Evolutionary conservation across 2,888 invertebrate genomes (phyloP).

Genomic region (Leucophenga montana): DNA sequence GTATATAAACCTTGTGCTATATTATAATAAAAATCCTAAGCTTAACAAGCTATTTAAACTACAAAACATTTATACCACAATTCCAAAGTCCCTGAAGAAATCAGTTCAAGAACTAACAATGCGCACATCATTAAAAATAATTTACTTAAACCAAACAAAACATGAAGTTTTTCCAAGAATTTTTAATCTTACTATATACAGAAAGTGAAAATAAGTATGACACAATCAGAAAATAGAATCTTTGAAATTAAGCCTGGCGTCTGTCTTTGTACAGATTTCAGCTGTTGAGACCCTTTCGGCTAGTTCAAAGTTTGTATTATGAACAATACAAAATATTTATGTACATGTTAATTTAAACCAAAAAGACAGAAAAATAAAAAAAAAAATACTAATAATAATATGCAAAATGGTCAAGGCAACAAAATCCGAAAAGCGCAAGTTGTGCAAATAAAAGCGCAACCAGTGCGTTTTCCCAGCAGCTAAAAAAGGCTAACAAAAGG

Average conservation of each 20-base stretch:
- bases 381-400: neutral
- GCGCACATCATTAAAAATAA: slow-evolving; percentile 53
- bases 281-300: neutral
- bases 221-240: slow-evolving; percentile 25
- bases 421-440: slow-evolving; percentile 59
- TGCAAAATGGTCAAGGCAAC: slow-evolving; percentile 30
- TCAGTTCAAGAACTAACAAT: too few relatives aligned
- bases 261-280: neutral
- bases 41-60: too few relatives aligned
- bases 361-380: slow-evolving; percentile 41
- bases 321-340: slow-evolving; percentile 49
- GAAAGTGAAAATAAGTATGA: slow-evolving; percentile 21
- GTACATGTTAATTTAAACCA: slow-evolving; percentile 61
- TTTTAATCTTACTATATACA: too few relatives aligned
- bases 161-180: neutral
- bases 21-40: too few relatives aligned
- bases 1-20: too few relatives aligned
- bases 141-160: slow-evolving; percentile 42
- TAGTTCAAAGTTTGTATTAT: neutral
- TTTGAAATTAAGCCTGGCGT: slow-evolving; percentile 20
- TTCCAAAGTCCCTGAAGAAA: too few relatives aligned
- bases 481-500: slow-evolving; percentile 29
- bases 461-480: slow-evolving; percentile 39
- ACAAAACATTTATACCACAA: too few relatives aligned
- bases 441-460: slow-evolving; percentile 60